These are phyloP conservation scores for Aphaenogaster rudis DNA, from an alignment of 1,140 invertebrate genomes.

Conservation along the genomic window DNA sequence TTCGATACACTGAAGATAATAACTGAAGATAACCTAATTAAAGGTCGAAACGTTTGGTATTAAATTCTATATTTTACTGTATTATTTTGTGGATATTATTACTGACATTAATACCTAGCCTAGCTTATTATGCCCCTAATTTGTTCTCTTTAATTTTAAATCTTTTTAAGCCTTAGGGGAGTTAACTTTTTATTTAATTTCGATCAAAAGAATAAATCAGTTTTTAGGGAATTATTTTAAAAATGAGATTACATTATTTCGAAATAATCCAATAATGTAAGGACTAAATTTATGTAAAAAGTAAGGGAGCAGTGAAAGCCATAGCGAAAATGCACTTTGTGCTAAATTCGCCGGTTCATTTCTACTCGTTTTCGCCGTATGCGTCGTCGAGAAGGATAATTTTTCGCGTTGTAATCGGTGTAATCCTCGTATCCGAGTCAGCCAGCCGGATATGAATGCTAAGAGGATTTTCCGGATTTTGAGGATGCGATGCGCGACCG, in stretches of 20 bases:
- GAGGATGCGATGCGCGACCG: constrained; percentile 47
- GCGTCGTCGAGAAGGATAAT: constrained; percentile 55
- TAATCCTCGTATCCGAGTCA: constrained; percentile 61
- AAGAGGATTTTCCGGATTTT: constrained; percentile 61
- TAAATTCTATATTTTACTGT: no score
- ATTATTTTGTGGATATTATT: no score
- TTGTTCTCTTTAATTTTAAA: no score
- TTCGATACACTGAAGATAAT: no score
- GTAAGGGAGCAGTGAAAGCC: neutral
- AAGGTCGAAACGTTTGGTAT: no score
- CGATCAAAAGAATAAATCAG: neutral
- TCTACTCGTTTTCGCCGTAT: constrained; percentile 71
- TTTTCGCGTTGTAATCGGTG: constrained; percentile 59
- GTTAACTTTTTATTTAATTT: no score
- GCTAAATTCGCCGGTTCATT: constrained; percentile 69
- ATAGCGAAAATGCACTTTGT: neutral
- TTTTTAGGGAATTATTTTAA: neutral
- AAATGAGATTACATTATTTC: neutral
- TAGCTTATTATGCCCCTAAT: no score
- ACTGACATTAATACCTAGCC: no score
- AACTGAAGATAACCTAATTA: no score
- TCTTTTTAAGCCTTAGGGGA: no score
- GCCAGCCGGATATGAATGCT: constrained; percentile 56
- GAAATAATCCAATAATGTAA: constrained; percentile 4
- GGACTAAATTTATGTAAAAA: constrained; percentile 9